A percentile compares a stretch with the other conserved stretches of the same genome.
Conservation (phyloP, 2,113 vertebrate genomes). For the Hiodon alosoides region DNA sequence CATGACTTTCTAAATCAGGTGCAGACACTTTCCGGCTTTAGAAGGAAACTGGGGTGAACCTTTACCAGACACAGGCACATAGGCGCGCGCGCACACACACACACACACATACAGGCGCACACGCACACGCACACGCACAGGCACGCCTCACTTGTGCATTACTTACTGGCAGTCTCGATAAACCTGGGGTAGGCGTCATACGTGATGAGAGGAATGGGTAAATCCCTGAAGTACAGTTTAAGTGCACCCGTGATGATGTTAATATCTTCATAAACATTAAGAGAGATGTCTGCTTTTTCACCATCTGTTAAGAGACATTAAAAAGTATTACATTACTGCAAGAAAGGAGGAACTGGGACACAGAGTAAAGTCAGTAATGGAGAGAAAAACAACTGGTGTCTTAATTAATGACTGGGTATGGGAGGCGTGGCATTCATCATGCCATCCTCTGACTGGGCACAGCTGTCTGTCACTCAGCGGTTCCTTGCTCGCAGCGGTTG, state of each 20-base stretch:
- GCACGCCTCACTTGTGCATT: conserved; percentile 34
- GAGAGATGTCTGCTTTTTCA: conserved; percentile 95
- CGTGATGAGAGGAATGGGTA: conserved; percentile 95
- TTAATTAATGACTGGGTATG: too few species aligned
- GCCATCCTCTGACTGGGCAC: not conserved
- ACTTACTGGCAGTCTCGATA: conserved; percentile 94
- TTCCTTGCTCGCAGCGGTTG: conserved; percentile 38
- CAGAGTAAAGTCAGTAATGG: too few species aligned
- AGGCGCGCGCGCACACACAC: too few species aligned
- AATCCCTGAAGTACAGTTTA: conserved; percentile 98
- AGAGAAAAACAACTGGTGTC: too few species aligned
- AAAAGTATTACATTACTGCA: not conserved
- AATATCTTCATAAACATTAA: conserved; percentile 94
- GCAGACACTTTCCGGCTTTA: too few species aligned
- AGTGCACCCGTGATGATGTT: conserved; percentile 98
- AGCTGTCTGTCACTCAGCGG: not conserved
- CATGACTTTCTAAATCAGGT: too few species aligned
- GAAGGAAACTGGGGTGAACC: too few species aligned
- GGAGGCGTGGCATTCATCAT: not conserved
- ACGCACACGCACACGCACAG: not conserved
- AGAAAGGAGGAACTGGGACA: too few species aligned
- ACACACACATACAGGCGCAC: too few species aligned
- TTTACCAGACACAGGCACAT: too few species aligned
- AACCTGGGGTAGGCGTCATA: conserved; percentile 96
- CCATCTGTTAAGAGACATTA: conserved; percentile 71